These are phyloP conservation scores for Notothenia coriiceps DNA, from an alignment of 2,113 vertebrate genomes.

Conservation along the genomic window DNA sequence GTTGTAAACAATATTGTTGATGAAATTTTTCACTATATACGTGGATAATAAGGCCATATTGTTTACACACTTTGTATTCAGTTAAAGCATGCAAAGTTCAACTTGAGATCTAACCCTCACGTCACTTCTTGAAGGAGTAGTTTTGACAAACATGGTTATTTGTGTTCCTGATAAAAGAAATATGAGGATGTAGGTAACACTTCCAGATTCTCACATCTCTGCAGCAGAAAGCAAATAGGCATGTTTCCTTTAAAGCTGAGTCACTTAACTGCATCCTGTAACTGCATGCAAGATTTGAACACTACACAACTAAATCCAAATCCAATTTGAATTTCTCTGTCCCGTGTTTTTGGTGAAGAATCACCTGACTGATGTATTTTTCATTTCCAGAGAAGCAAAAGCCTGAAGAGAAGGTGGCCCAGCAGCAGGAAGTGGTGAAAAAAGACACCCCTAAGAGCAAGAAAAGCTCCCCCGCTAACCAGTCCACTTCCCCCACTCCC, in stretches of 20 bases:
- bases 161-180: neutral
- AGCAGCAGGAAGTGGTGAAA: neutral
- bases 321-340: neutral
- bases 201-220: neutral
- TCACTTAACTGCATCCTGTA: constrained; percentile 27
- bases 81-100: neutral
- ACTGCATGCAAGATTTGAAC: constrained; percentile 26
- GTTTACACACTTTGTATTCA: no score
- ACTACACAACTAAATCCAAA: neutral
- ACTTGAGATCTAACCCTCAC: constrained; percentile 1
- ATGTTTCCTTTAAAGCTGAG: neutral
- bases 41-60: no score
- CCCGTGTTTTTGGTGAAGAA: neutral
- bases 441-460: constrained; percentile 5
- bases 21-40: no score
- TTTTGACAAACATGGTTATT: constrained; percentile 1
- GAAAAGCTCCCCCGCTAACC: neutral
- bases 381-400: constrained; percentile 27
- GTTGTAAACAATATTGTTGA: no score
- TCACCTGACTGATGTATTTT: neutral
- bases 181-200: neutral
- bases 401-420: neutral
- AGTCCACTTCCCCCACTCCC: constrained; percentile 1
- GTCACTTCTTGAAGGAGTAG: neutral
- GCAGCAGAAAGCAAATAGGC: neutral